Evolutionary conservation across 2,113 vertebrate species (phyloP).

Genomic region (Podarcis muralis): DNA sequence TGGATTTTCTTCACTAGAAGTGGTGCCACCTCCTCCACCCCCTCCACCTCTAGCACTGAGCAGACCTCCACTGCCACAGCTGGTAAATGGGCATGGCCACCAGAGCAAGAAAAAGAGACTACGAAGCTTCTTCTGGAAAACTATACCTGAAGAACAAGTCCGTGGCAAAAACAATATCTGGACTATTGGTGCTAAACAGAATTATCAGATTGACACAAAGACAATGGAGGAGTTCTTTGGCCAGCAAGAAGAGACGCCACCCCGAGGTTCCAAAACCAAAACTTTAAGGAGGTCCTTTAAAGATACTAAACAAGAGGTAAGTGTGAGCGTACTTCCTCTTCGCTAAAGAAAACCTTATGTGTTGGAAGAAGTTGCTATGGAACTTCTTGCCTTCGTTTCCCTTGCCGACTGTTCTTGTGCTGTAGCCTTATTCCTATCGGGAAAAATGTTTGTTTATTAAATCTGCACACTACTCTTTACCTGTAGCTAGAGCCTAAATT

Average conservation of each 20-base stretch:
- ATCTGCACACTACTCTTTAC: too few relatives aligned
- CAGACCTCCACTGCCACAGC: slow-evolving; percentile 60
- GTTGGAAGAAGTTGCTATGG: background rate
- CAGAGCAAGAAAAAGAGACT: slow-evolving; percentile 87
- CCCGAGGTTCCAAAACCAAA: slow-evolving; percentile 56
- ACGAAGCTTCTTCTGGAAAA: slow-evolving; percentile 97
- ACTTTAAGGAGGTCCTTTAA: slow-evolving; percentile 82
- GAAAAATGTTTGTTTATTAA: too few relatives aligned
- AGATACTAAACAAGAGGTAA: slow-evolving; percentile 91
- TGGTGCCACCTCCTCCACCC: slow-evolving; percentile 57
- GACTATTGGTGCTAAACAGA: slow-evolving; percentile 88
- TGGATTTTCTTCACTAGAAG: slow-evolving; percentile 21
- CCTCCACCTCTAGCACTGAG: slow-evolving; percentile 73
- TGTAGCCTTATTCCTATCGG: background rate
- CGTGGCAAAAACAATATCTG: slow-evolving; percentile 95
- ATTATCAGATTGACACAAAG: slow-evolving; percentile 92
- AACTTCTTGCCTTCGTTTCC: slow-evolving; percentile 14
- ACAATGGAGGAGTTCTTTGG: slow-evolving; percentile 96
- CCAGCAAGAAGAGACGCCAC: slow-evolving; percentile 85
- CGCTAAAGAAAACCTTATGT: background rate
- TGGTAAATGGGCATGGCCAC: slow-evolving; percentile 70
- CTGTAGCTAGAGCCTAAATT: background rate
- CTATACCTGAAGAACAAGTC: slow-evolving; percentile 96
- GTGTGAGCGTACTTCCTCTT: slow-evolving; percentile 22
- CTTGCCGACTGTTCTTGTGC: background rate